Evolutionary conservation across 2,113 vertebrate genomes (phyloP), one percentile per base, ranked within the genome.

Genomic region (Galbula dea): DNA sequence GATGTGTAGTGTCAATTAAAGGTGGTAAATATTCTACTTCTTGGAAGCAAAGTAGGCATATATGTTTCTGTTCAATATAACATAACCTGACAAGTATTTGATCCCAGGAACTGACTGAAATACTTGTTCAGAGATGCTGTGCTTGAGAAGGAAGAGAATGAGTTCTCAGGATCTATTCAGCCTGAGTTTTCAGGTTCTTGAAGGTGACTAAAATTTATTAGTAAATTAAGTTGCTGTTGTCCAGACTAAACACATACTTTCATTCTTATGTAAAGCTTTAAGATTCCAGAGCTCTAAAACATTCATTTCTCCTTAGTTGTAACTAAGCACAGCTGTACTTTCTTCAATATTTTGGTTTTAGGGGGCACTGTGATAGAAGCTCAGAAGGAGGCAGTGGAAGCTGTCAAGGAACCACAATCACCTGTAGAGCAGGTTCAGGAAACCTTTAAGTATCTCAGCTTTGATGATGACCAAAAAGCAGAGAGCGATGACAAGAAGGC

Each of bases 401-500:
- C 65, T 52, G 36, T 8, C 59, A 65, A 93, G 36, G 94, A 95
- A 90, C 39, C 41, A 54, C 80, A 73, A 59, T 57, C 21, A 8
- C 48, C 59, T 61, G 36, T 29, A 58, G 45, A 82, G 27, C 71
- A 46, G 11, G 57, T 82, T 95, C 87, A 86, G n/a, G 66, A 82
- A 27, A 13, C 36, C 51, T 67, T 71, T 27, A 23, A 65, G 32
- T 22, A 68, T 43, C 6, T 77, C 57, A 6, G 52, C 27, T n/a
- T 27, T 45, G 91, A 94, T n/a, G 54, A 95, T 21, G 93, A 97
- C 34, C 58, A 87, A 73, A 90, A 68, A 36, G 39, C 76, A 21
- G 93, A 96, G 16, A 73, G 72, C 37, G 66, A 96, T 34, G 95
- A 96, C n/a, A 72, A 77, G 57, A 80, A 52, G 19, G n/a, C 45